These are phyloP conservation scores for Pelochelys cantorii DNA, from an alignment of 2,797 vertebrate genomes.

Conservation along the genomic window DNA sequence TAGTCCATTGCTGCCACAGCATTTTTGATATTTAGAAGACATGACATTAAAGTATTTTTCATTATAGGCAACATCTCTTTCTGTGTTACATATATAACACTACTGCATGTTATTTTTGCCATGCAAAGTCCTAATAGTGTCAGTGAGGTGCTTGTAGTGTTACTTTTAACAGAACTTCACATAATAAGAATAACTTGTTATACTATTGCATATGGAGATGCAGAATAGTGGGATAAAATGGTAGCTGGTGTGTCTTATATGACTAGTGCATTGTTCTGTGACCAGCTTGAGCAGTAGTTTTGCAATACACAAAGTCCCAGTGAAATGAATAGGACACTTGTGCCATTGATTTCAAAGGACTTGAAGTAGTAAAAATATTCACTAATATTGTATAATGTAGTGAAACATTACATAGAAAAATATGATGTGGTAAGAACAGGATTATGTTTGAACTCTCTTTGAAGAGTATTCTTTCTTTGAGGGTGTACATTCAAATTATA, in stretches of 20 bases:
- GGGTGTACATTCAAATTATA: slow-evolving; percentile 42
- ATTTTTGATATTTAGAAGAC: slow-evolving; percentile 18
- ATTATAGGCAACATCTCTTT: slow-evolving; percentile 33
- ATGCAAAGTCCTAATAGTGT: slow-evolving; percentile 56
- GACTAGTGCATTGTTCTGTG: slow-evolving; percentile 66
- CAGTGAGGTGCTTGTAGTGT: slow-evolving; percentile 64
- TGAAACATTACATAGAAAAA: slow-evolving; percentile 52
- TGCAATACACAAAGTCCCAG: slow-evolving; percentile 63
- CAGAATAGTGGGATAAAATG: slow-evolving; percentile 50
- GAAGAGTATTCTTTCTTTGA: slow-evolving; percentile 20
- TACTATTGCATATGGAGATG: slow-evolving; percentile 67
- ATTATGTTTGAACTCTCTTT: slow-evolving; percentile 34
- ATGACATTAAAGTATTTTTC: slow-evolving; percentile 49
- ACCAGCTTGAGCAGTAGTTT: slow-evolving; percentile 55
- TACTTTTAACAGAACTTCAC: slow-evolving; percentile 72
- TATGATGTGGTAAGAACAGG: neutral
- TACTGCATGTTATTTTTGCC: slow-evolving; percentile 70
- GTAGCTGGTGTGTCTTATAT: slow-evolving; percentile 50
- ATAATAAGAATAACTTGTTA: slow-evolving; percentile 75
- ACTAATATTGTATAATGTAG: slow-evolving; percentile 63
- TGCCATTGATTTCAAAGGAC: slow-evolving; percentile 55
- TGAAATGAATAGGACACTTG: slow-evolving; percentile 66
- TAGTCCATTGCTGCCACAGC: neutral
- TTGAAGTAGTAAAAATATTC: slow-evolving; percentile 66
- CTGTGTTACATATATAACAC: slow-evolving; percentile 49